Evolutionary conservation across 2,113 vertebrate genomes (phyloP), one percentile per base, ranked within the genome.

Genomic region (Meles meles): DNA sequence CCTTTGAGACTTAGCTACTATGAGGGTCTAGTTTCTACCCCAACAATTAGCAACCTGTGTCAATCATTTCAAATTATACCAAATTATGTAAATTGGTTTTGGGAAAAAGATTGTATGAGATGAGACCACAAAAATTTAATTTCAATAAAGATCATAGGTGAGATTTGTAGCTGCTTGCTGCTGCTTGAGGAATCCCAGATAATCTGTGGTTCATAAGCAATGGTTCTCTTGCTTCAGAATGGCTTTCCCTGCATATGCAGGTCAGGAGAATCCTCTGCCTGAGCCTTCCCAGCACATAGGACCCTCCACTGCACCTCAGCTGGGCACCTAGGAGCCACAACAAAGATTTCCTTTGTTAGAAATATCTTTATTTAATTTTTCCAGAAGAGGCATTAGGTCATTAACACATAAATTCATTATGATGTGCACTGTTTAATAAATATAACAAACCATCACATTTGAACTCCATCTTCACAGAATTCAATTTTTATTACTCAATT

Each of bases 41-140:
- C 96, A 97, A 97, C 92, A 97, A 97, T 98, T 98, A 98, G 90
- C 88, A 97, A 94, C 27, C 74, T 11, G 34, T 98, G 80, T 97
- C 98, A 98, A 88, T 97, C 90, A 98, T 93, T 96, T 98, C 96
- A 98, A 98, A 98, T 98, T 98, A 97, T 97, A 98, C 90, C 90
- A 98, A 98, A 98, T 98, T 98, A 98, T 52, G 6, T 96, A 98
- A 98, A 98, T 98, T 93, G 71, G 67, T 96, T 96, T 97, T 79
- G 95, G 94, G 95, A 97, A 97, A 98, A 98, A 76, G 57, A 72
- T 95, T 97, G 52, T 87, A 79, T 97, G 96, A 98, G 97, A 97
- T 97, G 94, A 98, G 85, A 98, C 31, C 97, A 97, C 82, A 96
- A 97, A 98, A 98, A 95, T 67, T 39, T 97, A 93, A 98, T 97